phyloP scores from a whole-genome alignment of 2,113 vertebrate genomes.

The Geococcyx californianus region DNA sequence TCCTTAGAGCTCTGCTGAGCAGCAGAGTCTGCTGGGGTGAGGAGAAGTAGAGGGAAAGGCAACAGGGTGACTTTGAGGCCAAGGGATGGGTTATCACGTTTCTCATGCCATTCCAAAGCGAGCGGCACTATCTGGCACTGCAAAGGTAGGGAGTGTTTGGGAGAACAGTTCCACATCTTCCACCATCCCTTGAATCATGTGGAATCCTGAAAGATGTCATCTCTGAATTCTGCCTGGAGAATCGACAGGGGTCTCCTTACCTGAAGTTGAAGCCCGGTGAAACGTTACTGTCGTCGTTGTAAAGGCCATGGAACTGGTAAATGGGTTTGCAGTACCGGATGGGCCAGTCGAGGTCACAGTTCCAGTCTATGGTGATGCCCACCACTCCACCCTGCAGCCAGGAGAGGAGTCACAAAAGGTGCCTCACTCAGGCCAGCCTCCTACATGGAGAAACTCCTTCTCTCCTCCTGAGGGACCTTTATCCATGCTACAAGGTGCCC shows the following conservation, averaged over 20 bases:
- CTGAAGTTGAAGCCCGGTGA: constrained; percentile 96
- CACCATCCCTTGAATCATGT: neutral
- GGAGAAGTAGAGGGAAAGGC: neutral
- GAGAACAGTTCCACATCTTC: neutral
- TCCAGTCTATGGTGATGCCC: constrained; percentile 91
- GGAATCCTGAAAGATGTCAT: neutral
- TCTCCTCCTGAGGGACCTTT: accelerated
- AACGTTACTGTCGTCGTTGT: constrained; percentile 77
- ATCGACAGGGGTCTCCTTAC: constrained; percentile 57
- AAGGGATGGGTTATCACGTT: neutral
- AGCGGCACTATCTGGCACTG: neutral
- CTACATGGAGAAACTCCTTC: neutral
- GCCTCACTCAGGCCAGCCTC: neutral
- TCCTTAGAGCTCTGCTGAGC: neutral
- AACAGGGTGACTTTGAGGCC: neutral
- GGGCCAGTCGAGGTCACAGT: constrained; percentile 88
- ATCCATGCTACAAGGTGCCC: accelerated
- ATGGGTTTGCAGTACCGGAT: constrained; percentile 82
- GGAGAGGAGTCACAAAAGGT: accelerated
- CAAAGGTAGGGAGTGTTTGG: neutral
- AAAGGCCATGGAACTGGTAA: constrained; percentile 89
- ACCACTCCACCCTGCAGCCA: constrained; percentile 86
- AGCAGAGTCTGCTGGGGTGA: neutral
- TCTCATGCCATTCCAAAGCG: neutral
- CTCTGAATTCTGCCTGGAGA: neutral